Evolutionary conservation across 2,888 invertebrate genomes (phyloP).

Genomic region (Hyalella azteca): DNA sequence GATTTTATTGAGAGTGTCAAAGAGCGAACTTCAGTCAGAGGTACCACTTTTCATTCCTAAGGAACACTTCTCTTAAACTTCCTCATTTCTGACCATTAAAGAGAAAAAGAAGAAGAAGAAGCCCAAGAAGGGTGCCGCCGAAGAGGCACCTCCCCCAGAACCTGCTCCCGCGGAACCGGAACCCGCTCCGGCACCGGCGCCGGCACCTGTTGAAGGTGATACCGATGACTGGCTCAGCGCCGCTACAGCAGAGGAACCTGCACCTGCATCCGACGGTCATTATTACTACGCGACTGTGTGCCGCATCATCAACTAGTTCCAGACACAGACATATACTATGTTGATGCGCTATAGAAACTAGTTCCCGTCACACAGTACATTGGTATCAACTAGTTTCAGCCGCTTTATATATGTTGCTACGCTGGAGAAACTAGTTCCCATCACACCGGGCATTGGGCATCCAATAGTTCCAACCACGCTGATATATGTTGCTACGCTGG

Average conservation of each 20-base stretch:
- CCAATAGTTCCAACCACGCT: not conserved
- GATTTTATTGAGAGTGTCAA: no score
- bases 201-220: slow-evolving; percentile 40
- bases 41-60: no score
- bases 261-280: slow-evolving; percentile 29
- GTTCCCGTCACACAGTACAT: not conserved
- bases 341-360: not conserved
- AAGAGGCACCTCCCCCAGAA: not conserved
- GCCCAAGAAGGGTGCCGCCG: slow-evolving; percentile 33
- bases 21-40: no score
- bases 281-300: slow-evolving; percentile 1
- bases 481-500: not conserved
- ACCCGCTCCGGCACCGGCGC: slow-evolving; percentile 30
- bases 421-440: no score
- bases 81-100: slow-evolving; percentile 16
- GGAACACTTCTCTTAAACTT: no score
- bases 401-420: no score
- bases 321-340: no score
- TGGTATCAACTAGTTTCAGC: no score
- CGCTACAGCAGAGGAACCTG: not conserved
- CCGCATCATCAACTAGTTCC: not conserved
- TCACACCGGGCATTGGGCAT: no score
- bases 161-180: slow-evolving; percentile 11
- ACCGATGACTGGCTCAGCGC: not conserved
- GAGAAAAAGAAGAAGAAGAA: slow-evolving; percentile 42